Evolutionary conservation across 2,888 invertebrate genomes (phyloP).

Genomic region (Drosophila testacea): DNA sequence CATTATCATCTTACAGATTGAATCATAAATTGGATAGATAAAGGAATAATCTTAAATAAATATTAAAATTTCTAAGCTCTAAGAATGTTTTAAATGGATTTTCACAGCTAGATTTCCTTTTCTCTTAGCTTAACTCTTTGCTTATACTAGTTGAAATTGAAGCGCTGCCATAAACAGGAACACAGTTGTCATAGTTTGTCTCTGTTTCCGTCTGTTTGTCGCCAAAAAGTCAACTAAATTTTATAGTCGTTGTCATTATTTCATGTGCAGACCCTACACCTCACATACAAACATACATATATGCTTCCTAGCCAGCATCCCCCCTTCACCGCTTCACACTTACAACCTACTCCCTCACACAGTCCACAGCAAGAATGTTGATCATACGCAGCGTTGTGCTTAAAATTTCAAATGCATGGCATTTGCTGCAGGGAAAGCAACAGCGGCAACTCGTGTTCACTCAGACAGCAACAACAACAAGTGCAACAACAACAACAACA

Average conservation of each 20-base stretch:
- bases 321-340: neutral
- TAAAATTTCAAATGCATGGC: conserved; percentile 77
- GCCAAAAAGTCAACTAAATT: conserved; percentile 75
- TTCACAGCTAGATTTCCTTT: neutral
- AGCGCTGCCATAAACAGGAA: neutral
- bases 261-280: conserved; percentile 52
- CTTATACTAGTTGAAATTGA: neutral
- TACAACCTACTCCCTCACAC: neutral
- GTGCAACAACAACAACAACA: conserved; percentile 32
- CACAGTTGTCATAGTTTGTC: conserved; percentile 14
- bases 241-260: conserved; percentile 77
- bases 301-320: conserved; percentile 1
- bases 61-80: too few species aligned
- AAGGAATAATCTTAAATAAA: too few species aligned
- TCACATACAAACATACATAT: neutral
- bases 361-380: conserved; percentile 57
- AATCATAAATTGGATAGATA: too few species aligned
- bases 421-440: conserved; percentile 57
- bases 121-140: neutral
- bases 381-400: conserved; percentile 79
- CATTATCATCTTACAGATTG: too few species aligned
- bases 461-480: conserved; percentile 39
- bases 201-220: conserved; percentile 47
- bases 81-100: neutral
- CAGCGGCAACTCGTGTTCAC: conserved; percentile 42